These are phyloP conservation scores for Busseola fusca DNA, from an alignment of 2,888 invertebrate species.

Conservation along the genomic window DNA sequence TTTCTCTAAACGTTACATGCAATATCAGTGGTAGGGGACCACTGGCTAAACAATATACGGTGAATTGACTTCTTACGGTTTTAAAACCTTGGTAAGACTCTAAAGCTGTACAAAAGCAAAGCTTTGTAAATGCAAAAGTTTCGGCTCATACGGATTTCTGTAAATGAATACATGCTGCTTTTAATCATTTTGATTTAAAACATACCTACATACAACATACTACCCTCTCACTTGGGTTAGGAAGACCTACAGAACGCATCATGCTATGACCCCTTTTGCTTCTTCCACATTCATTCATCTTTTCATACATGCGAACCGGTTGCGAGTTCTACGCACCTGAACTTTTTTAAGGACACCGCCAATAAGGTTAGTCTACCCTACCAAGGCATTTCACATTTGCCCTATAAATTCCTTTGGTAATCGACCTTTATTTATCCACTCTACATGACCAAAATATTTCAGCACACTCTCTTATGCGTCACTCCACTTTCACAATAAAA, in stretches of 20 bases:
- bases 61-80: background rate
- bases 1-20: background rate
- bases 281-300: constrained; percentile 55
- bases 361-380: constrained; percentile 53
- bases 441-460: constrained; percentile 18
- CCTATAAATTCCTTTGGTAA: constrained; percentile 23
- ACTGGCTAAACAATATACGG: background rate
- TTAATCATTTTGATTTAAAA: constrained; percentile 14
- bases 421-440: constrained; percentile 22
- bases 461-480: constrained; percentile 26
- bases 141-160: background rate
- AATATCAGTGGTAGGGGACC: background rate
- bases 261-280: constrained; percentile 40
- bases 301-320: constrained; percentile 51
- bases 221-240: constrained; percentile 19
- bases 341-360: constrained; percentile 53
- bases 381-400: constrained; percentile 25
- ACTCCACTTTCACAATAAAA: constrained; percentile 10
- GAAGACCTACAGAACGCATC: constrained; percentile 28
- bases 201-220: constrained; percentile 20
- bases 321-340: constrained; percentile 55
- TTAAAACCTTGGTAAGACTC: background rate
- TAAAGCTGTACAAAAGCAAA: background rate
- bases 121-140: background rate
- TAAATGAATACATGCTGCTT: constrained; percentile 14